phyloP scores from a whole-genome alignment of 2,797 vertebrate species.

The Percopsis omiscomaycus region DNA sequence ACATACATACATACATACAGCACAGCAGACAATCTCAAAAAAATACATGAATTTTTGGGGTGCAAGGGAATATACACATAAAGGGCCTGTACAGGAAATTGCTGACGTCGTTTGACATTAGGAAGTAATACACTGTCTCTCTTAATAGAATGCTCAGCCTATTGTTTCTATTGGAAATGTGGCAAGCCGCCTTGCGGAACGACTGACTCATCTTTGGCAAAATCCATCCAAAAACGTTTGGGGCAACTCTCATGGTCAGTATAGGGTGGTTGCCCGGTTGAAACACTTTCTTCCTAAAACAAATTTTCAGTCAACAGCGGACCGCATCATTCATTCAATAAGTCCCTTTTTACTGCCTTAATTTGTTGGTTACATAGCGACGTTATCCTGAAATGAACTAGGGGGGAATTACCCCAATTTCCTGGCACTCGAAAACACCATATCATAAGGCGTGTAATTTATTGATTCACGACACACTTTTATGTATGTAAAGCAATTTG shows the following conservation, averaged over 20 bases:
- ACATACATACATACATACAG: background rate
- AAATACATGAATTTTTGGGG: too few species aligned
- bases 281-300: constrained; percentile 66
- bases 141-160: constrained; percentile 33
- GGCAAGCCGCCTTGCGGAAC: constrained; percentile 56
- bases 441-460: too few species aligned
- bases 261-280: constrained; percentile 48
- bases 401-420: constrained; percentile 65
- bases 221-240: constrained; percentile 53
- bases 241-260: constrained; percentile 49
- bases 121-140: constrained; percentile 43
- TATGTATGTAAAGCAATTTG: background rate
- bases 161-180: constrained; percentile 47
- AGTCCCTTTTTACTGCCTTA: constrained; percentile 46
- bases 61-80: background rate
- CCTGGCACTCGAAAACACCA: constrained; percentile 40
- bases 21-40: too few species aligned
- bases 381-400: constrained; percentile 69
- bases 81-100: background rate
- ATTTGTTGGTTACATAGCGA: constrained; percentile 59
- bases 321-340: constrained; percentile 48
- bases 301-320: constrained; percentile 44
- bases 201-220: constrained; percentile 68
- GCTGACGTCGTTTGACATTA: constrained; percentile 33
- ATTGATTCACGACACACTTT: constrained; percentile 16